A percentile compares a stretch with the other conserved stretches of the same genome.
Evolutionary conservation across 2,113 vertebrate genomes (phyloP).

Genomic region (Microcebus ravelobensis): DNA sequence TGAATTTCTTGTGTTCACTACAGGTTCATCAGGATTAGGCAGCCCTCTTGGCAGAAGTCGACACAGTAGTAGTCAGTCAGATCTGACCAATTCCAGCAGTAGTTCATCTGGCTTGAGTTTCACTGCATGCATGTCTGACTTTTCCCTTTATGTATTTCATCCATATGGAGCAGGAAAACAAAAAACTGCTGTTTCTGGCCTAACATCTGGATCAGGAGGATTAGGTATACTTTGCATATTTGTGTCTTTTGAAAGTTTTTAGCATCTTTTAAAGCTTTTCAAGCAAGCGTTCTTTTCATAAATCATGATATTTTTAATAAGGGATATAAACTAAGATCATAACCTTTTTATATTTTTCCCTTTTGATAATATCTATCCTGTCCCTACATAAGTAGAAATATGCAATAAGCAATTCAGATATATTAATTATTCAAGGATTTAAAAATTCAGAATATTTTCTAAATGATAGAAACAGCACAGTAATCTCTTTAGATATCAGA

Average conservation of each 20-base stretch:
- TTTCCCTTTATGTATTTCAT: constrained; percentile 98
- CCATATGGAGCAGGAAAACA: constrained; percentile 98
- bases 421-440: neutral
- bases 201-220: constrained; percentile 91
- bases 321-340: neutral
- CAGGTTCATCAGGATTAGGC: constrained; percentile 91
- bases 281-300: neutral
- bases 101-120: constrained; percentile 98
- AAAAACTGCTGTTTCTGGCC: constrained; percentile 93
- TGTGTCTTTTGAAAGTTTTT: neutral
- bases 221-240: constrained; percentile 86
- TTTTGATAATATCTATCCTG: neutral
- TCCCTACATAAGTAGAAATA: constrained; percentile 22
- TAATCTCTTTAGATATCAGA: neutral
- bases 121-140: constrained; percentile 99
- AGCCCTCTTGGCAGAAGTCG: constrained; percentile 95
- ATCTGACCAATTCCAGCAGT: constrained; percentile 91
- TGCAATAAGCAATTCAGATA: neutral
- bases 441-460: constrained; percentile 18
- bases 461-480: neutral
- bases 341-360: neutral
- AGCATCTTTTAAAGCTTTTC: neutral
- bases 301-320: neutral
- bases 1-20: neutral
- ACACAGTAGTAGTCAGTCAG: constrained; percentile 98